These are phyloP conservation scores for Polydrusus cervinus DNA, from an alignment of 2,888 invertebrate species.

Conservation along the genomic window DNA sequence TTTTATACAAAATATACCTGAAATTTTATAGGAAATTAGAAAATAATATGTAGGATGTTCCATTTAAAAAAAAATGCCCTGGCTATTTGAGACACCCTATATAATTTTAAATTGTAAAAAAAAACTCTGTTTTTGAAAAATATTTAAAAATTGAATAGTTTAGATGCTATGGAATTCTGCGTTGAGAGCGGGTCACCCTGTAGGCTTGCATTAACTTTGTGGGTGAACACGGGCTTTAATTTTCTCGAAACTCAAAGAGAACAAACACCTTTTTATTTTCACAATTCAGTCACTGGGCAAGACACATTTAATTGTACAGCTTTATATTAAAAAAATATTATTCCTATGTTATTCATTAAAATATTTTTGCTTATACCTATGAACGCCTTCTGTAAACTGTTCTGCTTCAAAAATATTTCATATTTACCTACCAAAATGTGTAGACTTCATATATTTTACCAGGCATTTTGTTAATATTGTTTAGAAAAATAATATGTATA, in stretches of 20 bases:
- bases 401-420: conserved; percentile 18
- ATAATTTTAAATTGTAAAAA: no score
- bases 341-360: conserved; percentile 10
- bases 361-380: conserved; percentile 22
- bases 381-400: conserved; percentile 11
- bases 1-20: no score
- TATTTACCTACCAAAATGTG: not conserved
- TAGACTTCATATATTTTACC: conserved; percentile 12
- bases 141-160: no score
- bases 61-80: no score
- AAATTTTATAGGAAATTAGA: no score
- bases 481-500: conserved; percentile 11
- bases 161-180: no score
- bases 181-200: no score
- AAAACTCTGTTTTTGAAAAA: no score
- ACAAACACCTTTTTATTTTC: not conserved
- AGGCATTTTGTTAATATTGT: conserved; percentile 19
- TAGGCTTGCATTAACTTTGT: not conserved
- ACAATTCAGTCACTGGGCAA: not conserved
- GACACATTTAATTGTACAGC: conserved; percentile 29
- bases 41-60: no score
- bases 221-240: not conserved
- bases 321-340: conserved; percentile 21
- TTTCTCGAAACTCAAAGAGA: conserved; percentile 15
- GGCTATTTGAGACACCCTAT: no score